Evolutionary conservation across 2,797 vertebrate genomes (phyloP).

Genomic region (Balearica regulorum): DNA sequence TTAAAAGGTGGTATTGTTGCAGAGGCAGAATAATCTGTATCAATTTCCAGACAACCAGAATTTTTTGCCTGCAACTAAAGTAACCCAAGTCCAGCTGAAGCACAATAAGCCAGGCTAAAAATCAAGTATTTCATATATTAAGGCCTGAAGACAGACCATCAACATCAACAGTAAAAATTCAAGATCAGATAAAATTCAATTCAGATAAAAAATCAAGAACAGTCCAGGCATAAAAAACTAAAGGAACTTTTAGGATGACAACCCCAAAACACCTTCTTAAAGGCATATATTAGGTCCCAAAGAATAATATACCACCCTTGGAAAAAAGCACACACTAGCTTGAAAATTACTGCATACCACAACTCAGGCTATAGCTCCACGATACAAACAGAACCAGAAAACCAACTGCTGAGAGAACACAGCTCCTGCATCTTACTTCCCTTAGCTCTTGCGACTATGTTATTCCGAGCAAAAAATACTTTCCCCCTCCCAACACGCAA

Average conservation of each 20-base stretch:
- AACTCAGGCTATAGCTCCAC: not conserved
- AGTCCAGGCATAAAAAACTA: not conserved
- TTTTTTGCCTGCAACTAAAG: not conserved
- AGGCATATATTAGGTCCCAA: not conserved
- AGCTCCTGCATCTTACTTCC: not conserved
- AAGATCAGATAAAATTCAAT: no score
- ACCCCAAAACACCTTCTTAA: not conserved
- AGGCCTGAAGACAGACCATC: not conserved
- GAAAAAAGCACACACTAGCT: not conserved
- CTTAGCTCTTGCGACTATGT: not conserved
- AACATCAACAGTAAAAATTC: not conserved
- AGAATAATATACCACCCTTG: not conserved
- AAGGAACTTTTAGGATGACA: not conserved
- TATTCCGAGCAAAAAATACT: no score
- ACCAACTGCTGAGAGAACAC: not conserved
- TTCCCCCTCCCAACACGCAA: not conserved
- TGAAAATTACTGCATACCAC: not conserved
- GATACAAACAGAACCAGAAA: rapidly evolving
- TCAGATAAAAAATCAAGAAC: no score
- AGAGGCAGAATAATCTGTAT: not conserved
- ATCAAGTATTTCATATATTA: not conserved
- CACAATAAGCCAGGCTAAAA: not conserved
- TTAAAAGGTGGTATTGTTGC: not conserved
- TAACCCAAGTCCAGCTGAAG: not conserved
- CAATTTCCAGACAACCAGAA: not conserved